Base-by-base conservation (phyloP, 2,797 vertebrate species). In the Cyprinella venusta region DNA sequence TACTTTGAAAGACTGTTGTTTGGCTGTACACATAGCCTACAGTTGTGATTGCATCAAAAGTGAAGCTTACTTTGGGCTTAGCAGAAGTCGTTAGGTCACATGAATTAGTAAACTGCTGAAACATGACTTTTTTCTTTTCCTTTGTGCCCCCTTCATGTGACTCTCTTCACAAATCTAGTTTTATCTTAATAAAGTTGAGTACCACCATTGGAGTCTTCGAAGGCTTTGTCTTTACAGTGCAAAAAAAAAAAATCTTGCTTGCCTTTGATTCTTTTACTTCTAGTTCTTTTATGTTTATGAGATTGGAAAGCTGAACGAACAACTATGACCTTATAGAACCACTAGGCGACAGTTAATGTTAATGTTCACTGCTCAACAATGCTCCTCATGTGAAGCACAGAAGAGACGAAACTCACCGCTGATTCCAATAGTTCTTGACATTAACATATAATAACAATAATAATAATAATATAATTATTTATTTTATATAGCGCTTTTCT, bases 381-480 rank as follows among this genome's bases (percentile, higher is more conserved):
- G 6, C 2, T n/a, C 2, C 36, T 45, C n/a, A 16, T 70, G 42
- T 71, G 69, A 71, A 30, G 15, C 45, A 48, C 69, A 48, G 40
- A 48, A 48, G n/a, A 48, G n/a, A 48, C n/a, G 24, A n/a, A 61
- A 26, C 15, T 48, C 69, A 71, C 24, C 5, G 15, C 42, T 30
- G 69, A 70, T 69, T 69, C 67, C n/a, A 69, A 24, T 21, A 42
- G 67, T 24, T 69, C 24, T 48, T 18, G n/a, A 48, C 68, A 48
- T 18, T 48, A 45, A 26, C 42, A 26, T 36, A 5, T 36, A 36
- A 36, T 36, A 36, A 36, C 4, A 33, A 33, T 33, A 33, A 33
- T 36, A 36, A 36, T 36, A 36, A 36, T n/a, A n/a, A n/a, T n/a
- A n/a, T n/a, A n/a, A n/a, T n/a, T n/a, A 36, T 36, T 36, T 4